Conservation (phyloP, 2,113 vertebrate genomes). For the Cyprinodon variegatus region DNA sequence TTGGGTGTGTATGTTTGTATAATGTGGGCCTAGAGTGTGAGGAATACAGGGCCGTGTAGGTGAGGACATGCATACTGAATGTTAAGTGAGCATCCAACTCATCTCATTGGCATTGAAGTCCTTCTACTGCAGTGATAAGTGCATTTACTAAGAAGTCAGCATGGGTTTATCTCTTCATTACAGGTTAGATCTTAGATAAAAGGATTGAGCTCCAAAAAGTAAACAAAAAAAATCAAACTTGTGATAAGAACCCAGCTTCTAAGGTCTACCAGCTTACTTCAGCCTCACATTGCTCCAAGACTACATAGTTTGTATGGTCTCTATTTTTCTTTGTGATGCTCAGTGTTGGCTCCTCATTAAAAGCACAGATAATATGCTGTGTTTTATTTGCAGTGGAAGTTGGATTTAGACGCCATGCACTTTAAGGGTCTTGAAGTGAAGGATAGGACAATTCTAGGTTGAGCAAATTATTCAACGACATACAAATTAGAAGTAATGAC, state of each 20-base stretch:
- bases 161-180: constrained; percentile 79
- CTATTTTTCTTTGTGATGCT: constrained; percentile 49
- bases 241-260: constrained; percentile 58
- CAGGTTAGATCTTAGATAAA: constrained; percentile 79
- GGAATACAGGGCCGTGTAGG: constrained; percentile 53
- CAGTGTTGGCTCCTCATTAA: constrained; percentile 41
- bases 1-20: constrained; percentile 28
- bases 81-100: constrained; percentile 66
- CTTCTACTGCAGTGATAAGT: constrained; percentile 78
- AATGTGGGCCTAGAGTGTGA: constrained; percentile 40
- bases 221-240: constrained; percentile 46
- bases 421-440: neutral
- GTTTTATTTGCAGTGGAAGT: neutral
- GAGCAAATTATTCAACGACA: constrained; percentile 9
- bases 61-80: constrained; percentile 70
- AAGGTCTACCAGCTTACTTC: constrained; percentile 38
- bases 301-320: constrained; percentile 53
- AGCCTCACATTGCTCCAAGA: constrained; percentile 36
- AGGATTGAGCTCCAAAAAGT: constrained; percentile 67
- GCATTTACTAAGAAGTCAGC: constrained; percentile 79
- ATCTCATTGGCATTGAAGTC: constrained; percentile 72
- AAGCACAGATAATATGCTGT: constrained; percentile 19
- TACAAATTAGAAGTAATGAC: neutral
- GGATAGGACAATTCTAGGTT: constrained; percentile 15
- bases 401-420: neutral